A percentile compares a stretch with the other conserved stretches of the same genome.
Evolutionary conservation across 2,888 invertebrate species (phyloP).

Genomic region (Caenorhabditis angaria): DNA sequence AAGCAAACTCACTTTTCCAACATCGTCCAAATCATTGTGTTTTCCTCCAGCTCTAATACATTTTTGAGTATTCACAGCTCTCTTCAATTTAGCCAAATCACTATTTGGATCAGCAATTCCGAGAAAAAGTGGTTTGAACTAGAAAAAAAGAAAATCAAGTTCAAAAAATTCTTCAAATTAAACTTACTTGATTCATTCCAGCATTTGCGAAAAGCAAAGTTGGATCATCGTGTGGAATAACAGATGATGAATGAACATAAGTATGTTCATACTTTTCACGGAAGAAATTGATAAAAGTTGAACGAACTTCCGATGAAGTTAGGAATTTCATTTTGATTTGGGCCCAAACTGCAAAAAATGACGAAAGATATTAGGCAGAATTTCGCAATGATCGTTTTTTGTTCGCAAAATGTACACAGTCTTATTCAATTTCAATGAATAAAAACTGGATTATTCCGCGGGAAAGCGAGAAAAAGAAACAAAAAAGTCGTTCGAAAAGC

Average conservation of each 20-base stretch:
- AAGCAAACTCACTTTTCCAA: constrained; percentile 80
- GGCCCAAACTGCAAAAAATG: constrained; percentile 1
- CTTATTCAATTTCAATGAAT: not conserved
- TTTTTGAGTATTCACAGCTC: constrained; percentile 94
- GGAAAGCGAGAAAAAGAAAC: not conserved
- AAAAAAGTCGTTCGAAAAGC: not conserved
- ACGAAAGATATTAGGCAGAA: not conserved
- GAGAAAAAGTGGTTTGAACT: constrained; percentile 96
- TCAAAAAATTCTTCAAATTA: not conserved
- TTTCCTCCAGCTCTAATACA: constrained; percentile 99
- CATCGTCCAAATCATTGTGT: constrained; percentile 99
- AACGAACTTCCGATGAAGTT: constrained; percentile 57
- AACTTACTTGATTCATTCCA: constrained; percentile 91
- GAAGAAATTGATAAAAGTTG: constrained; percentile 68
- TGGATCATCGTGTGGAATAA: constrained; percentile 96
- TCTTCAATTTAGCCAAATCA: constrained; percentile 85
- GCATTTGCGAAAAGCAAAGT: constrained; percentile 97
- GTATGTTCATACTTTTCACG: constrained; percentile 79
- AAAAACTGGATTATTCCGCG: not conserved
- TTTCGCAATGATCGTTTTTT: constrained; percentile 6
- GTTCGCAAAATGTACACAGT: not conserved
- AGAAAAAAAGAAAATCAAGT: constrained; percentile 47
- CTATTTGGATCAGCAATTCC: constrained; percentile 95
- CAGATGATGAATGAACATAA: constrained; percentile 96
- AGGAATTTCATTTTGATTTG: constrained; percentile 34